Percentiles rank a stretch among this genome's conserved stretches.
Evolutionary conservation across 1,140 invertebrate species (phyloP).

Genomic region (Anagrus nilaparvatae): DNA sequence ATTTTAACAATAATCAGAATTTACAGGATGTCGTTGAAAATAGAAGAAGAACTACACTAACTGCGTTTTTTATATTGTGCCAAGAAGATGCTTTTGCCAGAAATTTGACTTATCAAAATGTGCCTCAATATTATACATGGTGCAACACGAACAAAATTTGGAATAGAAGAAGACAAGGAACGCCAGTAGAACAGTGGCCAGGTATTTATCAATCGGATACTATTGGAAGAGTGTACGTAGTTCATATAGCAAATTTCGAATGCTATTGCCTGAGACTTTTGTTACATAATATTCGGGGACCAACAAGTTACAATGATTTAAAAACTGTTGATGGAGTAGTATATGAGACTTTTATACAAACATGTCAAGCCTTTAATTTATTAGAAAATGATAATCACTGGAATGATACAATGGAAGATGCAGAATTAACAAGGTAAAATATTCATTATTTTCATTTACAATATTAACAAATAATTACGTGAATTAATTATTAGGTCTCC

Average conservation of each 20-base stretch:
- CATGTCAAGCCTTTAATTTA: neutral
- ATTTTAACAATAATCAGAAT: neutral
- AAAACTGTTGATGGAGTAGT: neutral
- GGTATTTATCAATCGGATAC: neutral
- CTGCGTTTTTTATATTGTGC: neutral
- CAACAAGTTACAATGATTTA: neutral
- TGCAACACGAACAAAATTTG: neutral
- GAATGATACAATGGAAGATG: neutral
- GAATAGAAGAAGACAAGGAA: neutral
- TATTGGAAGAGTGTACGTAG: slow-evolving; percentile 27
- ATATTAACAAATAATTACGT: too few relatives aligned
- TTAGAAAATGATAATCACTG: neutral
- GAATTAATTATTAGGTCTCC: too few relatives aligned
- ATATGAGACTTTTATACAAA: neutral
- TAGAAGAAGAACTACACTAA: neutral
- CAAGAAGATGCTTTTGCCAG: neutral
- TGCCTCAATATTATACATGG: neutral
- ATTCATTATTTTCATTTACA: too few relatives aligned
- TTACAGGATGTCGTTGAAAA: neutral
- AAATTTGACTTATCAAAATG: neutral
- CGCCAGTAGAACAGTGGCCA: neutral
- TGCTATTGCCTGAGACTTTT: slow-evolving; percentile 36
- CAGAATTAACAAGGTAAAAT: too few relatives aligned
- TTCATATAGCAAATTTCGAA: slow-evolving; percentile 33
- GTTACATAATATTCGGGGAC: slow-evolving; percentile 31